Evolutionary conservation across 2,888 invertebrate species (phyloP).

Genomic region (Cremastinae sp.): DNA sequence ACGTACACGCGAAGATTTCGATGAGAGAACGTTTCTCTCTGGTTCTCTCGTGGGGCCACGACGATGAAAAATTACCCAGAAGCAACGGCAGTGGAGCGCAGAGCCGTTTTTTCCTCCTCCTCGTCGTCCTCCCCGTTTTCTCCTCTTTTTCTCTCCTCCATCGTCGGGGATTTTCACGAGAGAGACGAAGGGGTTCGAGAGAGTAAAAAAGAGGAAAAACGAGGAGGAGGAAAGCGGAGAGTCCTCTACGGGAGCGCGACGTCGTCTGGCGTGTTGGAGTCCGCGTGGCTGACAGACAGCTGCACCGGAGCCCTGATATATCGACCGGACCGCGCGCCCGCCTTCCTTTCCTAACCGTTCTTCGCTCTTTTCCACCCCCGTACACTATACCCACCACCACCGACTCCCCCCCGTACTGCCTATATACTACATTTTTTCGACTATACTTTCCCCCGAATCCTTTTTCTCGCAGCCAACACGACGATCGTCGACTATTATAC

Average conservation of each 20-base stretch:
- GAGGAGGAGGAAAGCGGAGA: conserved; percentile 39
- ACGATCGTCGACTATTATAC: conserved; percentile 58
- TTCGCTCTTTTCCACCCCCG: conserved; percentile 36
- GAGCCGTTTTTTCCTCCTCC: conserved; percentile 70
- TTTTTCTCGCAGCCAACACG: conserved; percentile 52
- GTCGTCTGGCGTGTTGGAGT: conserved; percentile 77
- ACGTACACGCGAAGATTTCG: too few species aligned
- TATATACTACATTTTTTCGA: conserved; percentile 19
- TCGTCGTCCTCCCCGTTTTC: conserved; percentile 1
- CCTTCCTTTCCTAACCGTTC: conserved; percentile 50
- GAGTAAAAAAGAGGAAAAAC: conserved; percentile 47
- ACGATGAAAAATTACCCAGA: conserved; percentile 79
- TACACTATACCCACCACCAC: conserved; percentile 47
- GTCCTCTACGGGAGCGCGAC: conserved; percentile 59
- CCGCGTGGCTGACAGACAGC: conserved; percentile 79
- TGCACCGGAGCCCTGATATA: conserved; percentile 79
- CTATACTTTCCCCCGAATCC: conserved; percentile 38
- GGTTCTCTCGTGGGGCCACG: conserved; percentile 75
- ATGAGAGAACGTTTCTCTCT: conserved; percentile 6
- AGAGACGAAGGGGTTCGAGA: conserved; percentile 44
- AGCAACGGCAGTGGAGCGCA: conserved; percentile 67
- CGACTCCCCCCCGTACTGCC: conserved; percentile 22
- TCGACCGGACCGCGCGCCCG: conserved; percentile 77
- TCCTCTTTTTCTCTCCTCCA: conserved; percentile 31
- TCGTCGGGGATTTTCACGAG: conserved; percentile 56